A percentile compares a stretch with the other conserved stretches of the same genome.
Conservation (phyloP, 2,888 invertebrate genomes). For the Pinctada fucata region DNA sequence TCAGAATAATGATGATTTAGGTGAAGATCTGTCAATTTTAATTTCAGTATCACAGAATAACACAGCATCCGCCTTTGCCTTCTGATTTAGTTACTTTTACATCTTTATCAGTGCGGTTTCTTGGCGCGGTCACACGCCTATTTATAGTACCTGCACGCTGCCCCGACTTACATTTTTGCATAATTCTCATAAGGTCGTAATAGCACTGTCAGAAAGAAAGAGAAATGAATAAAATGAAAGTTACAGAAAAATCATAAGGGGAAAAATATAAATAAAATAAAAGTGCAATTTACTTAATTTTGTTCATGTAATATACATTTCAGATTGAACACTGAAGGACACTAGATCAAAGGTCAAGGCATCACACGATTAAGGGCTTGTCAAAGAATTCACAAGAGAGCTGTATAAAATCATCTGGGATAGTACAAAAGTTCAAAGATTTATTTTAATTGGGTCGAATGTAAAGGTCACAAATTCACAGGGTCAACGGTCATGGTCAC, state of each 20-base stretch:
- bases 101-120: constrained; percentile 12
- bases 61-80: constrained; percentile 42
- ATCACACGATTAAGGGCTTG: too few relatives aligned
- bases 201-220: constrained; percentile 57
- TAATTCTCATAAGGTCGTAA: constrained; percentile 66
- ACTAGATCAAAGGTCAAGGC: too few relatives aligned
- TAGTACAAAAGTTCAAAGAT: too few relatives aligned
- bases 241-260: neutral
- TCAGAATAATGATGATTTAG: neutral
- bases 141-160: constrained; percentile 27
- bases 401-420: too few relatives aligned
- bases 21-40: neutral
- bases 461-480: too few relatives aligned
- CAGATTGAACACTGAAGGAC: too few relatives aligned
- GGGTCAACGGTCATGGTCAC: too few relatives aligned
- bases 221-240: constrained; percentile 14
- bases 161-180: constrained; percentile 55
- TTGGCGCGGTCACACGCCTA: constrained; percentile 12
- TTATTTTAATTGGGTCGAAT: too few relatives aligned
- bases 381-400: too few relatives aligned
- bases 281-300: too few relatives aligned
- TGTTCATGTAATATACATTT: too few relatives aligned
- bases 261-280: too few relatives aligned
- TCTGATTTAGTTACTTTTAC: constrained; percentile 5
- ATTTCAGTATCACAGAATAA: constrained; percentile 30